Conservation (phyloP, 2,113 vertebrate genomes). For the Recurvirostra avosetta region DNA sequence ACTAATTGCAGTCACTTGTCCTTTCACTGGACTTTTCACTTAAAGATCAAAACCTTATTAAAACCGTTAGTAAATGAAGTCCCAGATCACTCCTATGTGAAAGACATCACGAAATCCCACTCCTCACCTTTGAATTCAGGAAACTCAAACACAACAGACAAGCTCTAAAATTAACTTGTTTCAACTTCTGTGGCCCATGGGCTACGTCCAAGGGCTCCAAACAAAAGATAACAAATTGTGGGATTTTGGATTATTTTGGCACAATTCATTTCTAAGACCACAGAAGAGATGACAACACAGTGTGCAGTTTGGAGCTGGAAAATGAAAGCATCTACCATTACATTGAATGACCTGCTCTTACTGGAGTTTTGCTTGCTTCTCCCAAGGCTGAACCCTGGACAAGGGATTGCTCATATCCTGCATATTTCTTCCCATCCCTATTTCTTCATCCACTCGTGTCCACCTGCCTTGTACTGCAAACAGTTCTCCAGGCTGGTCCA, state of each 20-base stretch:
- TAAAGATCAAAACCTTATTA: neutral
- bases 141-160: neutral
- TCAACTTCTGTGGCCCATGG: neutral
- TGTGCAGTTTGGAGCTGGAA: neutral
- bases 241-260: neutral
- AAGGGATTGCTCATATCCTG: neutral
- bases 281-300: neutral
- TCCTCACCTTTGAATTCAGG: neutral
- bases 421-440: neutral
- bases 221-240: neutral
- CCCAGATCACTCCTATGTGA: neutral
- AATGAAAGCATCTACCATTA: neutral
- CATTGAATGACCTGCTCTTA: accelerated
- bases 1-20: neutral
- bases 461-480: neutral
- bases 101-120: neutral
- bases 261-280: neutral
- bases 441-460: neutral
- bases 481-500: neutral
- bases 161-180: neutral
- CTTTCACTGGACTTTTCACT: neutral
- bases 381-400: neutral
- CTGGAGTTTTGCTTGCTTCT: neutral
- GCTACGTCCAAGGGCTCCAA: neutral
- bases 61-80: neutral